phyloP scores from a whole-genome alignment of 2,113 vertebrate genomes.

The Elgaria multicarinata region DNA sequence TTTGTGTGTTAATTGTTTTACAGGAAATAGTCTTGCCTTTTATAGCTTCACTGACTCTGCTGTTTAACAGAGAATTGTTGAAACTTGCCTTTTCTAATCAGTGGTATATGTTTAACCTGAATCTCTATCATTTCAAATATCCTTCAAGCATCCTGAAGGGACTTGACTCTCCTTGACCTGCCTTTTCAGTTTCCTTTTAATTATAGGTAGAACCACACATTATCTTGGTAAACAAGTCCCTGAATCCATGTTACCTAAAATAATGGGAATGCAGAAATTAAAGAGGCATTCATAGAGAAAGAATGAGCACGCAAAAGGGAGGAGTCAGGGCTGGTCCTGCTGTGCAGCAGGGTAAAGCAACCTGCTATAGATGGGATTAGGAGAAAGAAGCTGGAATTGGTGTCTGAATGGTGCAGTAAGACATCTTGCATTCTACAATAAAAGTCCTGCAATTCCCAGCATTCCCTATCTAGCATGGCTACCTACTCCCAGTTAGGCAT shows the following conservation, averaged over 20 bases:
- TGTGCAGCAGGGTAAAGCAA: neutral
- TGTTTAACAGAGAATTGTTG: neutral
- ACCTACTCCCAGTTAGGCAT: neutral
- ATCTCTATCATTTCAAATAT: neutral
- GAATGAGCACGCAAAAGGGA: neutral
- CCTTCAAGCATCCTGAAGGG: neutral
- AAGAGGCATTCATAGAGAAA: neutral
- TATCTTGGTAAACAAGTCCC: neutral
- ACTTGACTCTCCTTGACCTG: neutral
- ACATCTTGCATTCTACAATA: too few relatives aligned
- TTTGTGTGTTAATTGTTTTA: neutral
- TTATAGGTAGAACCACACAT: neutral
- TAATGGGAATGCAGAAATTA: neutral
- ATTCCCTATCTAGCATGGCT: too few relatives aligned
- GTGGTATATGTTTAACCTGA: neutral
- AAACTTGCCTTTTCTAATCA: neutral
- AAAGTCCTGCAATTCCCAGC: too few relatives aligned
- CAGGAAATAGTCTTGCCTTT: neutral
- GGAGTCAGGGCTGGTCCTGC: too few relatives aligned
- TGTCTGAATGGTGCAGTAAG: neutral
- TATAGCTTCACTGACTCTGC: neutral
- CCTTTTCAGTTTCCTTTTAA: neutral
- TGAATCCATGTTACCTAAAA: neutral
- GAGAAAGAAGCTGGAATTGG: neutral
- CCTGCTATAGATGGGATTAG: neutral